These are phyloP conservation scores for Euleptes europaea DNA, from an alignment of 2,113 vertebrate genomes.

Conservation along the genomic window DNA sequence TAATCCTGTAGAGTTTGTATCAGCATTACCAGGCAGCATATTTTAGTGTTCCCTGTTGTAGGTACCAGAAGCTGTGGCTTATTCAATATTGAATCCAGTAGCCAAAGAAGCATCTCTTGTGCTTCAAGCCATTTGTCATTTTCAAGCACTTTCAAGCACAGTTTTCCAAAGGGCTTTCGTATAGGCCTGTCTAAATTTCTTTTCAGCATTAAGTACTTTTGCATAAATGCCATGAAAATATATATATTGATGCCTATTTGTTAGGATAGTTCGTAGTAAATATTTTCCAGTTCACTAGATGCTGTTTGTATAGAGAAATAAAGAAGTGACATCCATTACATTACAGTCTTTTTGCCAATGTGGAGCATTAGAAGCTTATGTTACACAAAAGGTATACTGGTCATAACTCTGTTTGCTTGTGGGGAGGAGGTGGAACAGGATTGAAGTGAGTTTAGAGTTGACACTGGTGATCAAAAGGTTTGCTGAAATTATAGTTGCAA, in stretches of 20 bases:
- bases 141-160: not conserved
- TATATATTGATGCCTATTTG: not conserved
- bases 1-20: not conserved
- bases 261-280: not conserved
- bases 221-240: not conserved
- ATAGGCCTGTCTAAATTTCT: not conserved
- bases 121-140: not conserved
- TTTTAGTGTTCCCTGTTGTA: not conserved
- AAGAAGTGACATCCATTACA: not conserved
- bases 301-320: not conserved
- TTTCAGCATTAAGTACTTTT: conserved; percentile 9
- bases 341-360: not conserved
- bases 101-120: not conserved
- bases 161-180: conserved; percentile 11
- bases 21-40: not conserved
- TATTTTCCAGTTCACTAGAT: accelerated
- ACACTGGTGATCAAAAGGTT: not conserved
- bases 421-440: not conserved
- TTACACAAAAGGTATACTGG: not conserved
- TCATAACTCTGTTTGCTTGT: not conserved
- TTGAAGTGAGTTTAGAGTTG: not conserved
- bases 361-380: not conserved
- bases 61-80: not conserved
- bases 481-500: not conserved
- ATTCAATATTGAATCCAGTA: not conserved